Evolutionary conservation across 2,113 vertebrate genomes (phyloP), one percentile per base, ranked within the genome.

Genomic region (Grammomys surdaster): DNA sequence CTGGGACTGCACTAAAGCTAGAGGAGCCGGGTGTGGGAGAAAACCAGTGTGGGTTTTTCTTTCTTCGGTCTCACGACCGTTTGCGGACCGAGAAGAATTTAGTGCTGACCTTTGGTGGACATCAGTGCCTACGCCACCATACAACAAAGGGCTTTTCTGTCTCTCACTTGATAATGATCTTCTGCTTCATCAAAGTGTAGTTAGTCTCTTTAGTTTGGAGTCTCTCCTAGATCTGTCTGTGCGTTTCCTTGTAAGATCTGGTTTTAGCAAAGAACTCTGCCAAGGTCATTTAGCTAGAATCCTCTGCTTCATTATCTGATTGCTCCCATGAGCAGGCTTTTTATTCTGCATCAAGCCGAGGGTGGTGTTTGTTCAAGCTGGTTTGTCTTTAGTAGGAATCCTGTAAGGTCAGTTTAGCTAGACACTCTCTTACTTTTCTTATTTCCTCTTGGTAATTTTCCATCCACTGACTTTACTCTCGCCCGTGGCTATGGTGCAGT

Each of bases 81-180:
- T 88, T 87, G 33, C 88, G n/a, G 67, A 76, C 67, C 93, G 19
- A 28, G 75, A 85, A 33, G 60, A 94, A 72, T 77, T 87, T 54
- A 48, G 75, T 75, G 76, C 22, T 20, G 58, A 48, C 72, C 67
- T n/a, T 2, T 3, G 46, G 73, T 31, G 80, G 86, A 75, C 33
- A 28, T 20, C 11, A 60, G 67, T 65, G 24, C n/a, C n/a, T 43
- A 13, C 0, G 13, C 46, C 76, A 16, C 58, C 24, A 7, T 26
- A 24, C 36, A 86, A 5, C 19, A 28, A 36, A 75, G 40, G 10
- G 43, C 1, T 51, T 5, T 11, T 63, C 40, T 46, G 40, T n/a
- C 1, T 72, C n/a, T 87, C 48, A 9, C n/a, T 43, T 88, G 75
- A 75, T 54, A 81, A 5, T 7, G 13, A 12, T n/a, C 86, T 69